Conservation (phyloP, 2,113 vertebrate genomes). For the Chroicocephalus ridibundus region DNA sequence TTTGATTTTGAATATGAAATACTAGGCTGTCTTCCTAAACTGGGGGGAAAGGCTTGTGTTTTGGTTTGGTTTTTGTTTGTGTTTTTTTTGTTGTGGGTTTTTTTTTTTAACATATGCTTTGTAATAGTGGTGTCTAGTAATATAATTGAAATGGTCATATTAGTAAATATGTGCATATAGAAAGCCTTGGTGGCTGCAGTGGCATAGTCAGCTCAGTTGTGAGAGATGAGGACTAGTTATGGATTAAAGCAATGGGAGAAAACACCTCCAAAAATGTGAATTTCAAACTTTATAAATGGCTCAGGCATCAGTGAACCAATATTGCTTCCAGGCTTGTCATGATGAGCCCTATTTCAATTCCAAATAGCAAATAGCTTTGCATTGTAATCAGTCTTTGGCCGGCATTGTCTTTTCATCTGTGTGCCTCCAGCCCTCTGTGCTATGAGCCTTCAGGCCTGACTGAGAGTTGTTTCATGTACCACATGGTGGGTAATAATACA, state of each 20-base stretch:
- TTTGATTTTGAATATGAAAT: not conserved
- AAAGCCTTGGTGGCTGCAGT: not conserved
- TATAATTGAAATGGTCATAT: not conserved
- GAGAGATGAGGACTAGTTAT: not conserved
- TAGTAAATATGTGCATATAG: not conserved
- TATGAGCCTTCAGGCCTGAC: not conserved
- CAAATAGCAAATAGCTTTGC: slow-evolving; percentile 7
- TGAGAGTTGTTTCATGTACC: not conserved
- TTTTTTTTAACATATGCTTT: not conserved
- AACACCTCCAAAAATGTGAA: not conserved
- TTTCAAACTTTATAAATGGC: not conserved
- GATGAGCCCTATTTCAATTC: not conserved
- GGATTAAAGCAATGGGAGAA: not conserved
- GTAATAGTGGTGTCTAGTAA: not conserved
- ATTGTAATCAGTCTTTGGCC: not conserved
- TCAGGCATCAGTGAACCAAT: not conserved
- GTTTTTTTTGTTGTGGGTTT: no score
- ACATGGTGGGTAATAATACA: not conserved
- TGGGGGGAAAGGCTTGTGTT: not conserved
- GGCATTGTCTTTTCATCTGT: not conserved
- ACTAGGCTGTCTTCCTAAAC: not conserved
- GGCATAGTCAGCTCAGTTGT: not conserved
- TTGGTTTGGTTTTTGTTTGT: not conserved
- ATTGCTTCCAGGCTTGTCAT: slow-evolving; percentile 2
- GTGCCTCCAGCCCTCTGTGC: not conserved